phyloP scores from a whole-genome alignment of 2,113 vertebrate genomes.

The Hippocampus mohnikei region DNA sequence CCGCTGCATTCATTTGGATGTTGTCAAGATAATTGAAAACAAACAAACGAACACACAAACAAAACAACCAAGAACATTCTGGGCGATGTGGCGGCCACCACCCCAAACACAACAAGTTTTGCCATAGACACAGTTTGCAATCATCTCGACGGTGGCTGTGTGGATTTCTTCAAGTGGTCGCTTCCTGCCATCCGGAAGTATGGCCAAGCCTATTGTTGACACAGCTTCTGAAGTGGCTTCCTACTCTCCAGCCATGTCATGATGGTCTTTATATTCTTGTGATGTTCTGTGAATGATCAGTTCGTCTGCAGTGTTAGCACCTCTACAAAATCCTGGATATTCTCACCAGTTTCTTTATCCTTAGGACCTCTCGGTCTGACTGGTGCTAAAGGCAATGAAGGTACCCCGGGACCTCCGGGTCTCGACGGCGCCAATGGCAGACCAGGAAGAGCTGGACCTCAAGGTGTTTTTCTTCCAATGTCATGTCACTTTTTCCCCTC shows the following conservation, averaged over 20 bases:
- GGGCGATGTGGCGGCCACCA: too few species aligned
- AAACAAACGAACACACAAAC: too few species aligned
- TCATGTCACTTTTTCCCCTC: not conserved
- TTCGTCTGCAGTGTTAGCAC: not conserved
- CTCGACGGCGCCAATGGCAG: slow-evolving; percentile 29
- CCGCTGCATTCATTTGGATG: too few species aligned
- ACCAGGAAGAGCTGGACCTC: slow-evolving; percentile 48
- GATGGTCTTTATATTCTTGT: not conserved
- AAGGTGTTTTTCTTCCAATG: slow-evolving; percentile 46
- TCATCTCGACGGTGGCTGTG: too few species aligned
- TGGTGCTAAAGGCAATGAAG: slow-evolving; percentile 55
- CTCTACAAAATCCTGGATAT: not conserved
- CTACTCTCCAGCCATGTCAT: not conserved
- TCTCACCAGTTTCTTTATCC: not conserved
- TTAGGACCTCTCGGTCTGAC: slow-evolving; percentile 34
- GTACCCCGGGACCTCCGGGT: slow-evolving; percentile 43
- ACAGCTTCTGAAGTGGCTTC: not conserved
- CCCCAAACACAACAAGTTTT: too few species aligned
- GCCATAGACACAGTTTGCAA: too few species aligned
- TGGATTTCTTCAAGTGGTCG: too few species aligned
- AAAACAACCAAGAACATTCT: too few species aligned
- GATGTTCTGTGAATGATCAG: not conserved
- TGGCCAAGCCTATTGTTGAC: too few species aligned
- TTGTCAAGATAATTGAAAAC: too few species aligned
- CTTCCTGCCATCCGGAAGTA: too few species aligned